These are phyloP conservation scores for Manis crassicaudata DNA, from an alignment of 2,797 vertebrate genomes.

Conservation along the genomic window DNA sequence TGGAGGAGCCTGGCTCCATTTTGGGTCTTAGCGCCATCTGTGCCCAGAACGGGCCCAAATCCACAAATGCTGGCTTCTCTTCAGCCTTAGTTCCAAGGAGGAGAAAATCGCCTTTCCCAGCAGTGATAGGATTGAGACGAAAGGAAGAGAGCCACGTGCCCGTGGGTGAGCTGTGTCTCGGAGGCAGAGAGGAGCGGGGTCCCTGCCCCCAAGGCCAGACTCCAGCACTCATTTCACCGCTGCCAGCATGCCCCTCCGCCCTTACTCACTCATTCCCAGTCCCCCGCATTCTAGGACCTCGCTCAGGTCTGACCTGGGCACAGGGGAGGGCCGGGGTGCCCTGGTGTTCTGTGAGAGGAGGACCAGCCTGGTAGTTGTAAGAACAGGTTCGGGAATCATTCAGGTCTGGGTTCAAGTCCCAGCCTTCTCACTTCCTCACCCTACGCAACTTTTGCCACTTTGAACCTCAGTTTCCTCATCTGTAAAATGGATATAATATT, in stretches of 20 bases:
- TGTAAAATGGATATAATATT: neutral
- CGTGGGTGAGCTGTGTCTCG: neutral
- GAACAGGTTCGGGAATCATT: neutral
- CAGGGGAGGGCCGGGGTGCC: accelerated
- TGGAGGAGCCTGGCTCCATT: accelerated
- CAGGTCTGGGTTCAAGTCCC: neutral
- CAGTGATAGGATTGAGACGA: neutral
- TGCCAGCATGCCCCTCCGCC: neutral
- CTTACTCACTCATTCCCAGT: accelerated
- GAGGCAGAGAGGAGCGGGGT: no score
- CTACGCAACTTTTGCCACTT: neutral
- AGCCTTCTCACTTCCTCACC: neutral
- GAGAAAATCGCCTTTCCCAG: accelerated
- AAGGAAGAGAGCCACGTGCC: neutral
- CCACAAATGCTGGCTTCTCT: neutral
- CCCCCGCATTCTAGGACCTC: accelerated
- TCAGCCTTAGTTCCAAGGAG: accelerated
- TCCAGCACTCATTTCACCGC: accelerated
- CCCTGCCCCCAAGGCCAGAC: accelerated
- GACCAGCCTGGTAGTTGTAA: neutral
- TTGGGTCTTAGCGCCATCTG: accelerated
- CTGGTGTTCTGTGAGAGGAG: accelerated
- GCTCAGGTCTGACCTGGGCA: accelerated
- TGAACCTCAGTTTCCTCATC: neutral
- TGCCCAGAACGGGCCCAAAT: neutral